phyloP scores from a whole-genome alignment of 2,888 invertebrate species.

The Rhyacophila evoluta region DNA sequence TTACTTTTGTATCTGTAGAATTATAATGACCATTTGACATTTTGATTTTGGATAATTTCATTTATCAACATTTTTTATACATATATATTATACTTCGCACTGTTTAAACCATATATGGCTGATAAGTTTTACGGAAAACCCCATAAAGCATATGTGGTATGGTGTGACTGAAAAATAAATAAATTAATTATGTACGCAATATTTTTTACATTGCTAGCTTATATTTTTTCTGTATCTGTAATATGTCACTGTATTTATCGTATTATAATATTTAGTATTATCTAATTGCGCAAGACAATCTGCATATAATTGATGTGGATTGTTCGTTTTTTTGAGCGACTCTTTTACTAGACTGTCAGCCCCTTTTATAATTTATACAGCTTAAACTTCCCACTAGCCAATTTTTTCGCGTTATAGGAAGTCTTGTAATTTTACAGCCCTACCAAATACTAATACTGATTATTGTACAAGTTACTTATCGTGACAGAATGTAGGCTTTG shows the following conservation, averaged over 20 bases:
- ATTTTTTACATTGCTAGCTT: background rate
- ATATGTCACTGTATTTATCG: background rate
- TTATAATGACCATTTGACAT: background rate
- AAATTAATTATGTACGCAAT: background rate
- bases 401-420: no score
- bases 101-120: background rate
- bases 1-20: background rate
- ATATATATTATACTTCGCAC: background rate
- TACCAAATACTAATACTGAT: no score
- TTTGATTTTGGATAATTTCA: background rate
- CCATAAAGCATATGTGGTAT: conserved; percentile 17
- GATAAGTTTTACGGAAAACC: background rate
- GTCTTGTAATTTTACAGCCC: no score
- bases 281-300: background rate
- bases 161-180: background rate
- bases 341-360: no score
- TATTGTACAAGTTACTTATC: no score
- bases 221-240: background rate
- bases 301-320: background rate
- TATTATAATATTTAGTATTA: no score
- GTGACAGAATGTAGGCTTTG: no score
- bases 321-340: background rate
- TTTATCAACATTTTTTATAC: background rate
- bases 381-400: no score
- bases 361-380: no score